Evolutionary conservation across 2,888 invertebrate species (phyloP), one percentile per base, ranked within the genome.

Genomic region (Steinernema carpocapsae): DNA sequence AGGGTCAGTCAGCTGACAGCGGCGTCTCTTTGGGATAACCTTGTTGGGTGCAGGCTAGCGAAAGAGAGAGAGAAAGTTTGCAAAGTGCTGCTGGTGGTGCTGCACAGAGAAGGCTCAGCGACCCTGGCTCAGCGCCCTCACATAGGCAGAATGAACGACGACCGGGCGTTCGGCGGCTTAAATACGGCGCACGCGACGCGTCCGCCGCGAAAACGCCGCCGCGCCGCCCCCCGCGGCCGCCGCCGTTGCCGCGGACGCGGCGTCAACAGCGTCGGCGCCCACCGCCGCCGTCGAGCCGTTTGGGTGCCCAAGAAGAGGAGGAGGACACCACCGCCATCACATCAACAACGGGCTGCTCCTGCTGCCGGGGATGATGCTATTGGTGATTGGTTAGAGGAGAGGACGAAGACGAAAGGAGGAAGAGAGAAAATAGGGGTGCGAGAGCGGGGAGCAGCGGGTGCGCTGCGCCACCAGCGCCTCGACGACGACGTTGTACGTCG

Each of bases 71-170:
- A 37, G 37, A 37, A 10, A 37, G 37, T 37, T 37, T 37, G 37
- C 37, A 37, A 37, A 3, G 37, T 37, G 37, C 37, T 37, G 37
- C 37, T 37, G 37, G 4, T 37, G 37, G 37, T 37, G 37, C 37
- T 37, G 37, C 37, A 37, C 37, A 37, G 37, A 37, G 37, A 64
- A 37, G 29, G 64, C 64, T 37, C 37, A 14, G 64, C 64, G 64
- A 64, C 64, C 64, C 64, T 64, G 37, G 37, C 37, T 37, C 37
- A 26, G 64, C 64, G 64, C 64, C 64, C 64, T 64, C 64, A 64
- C 64, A 64, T 29, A 64, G 64, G 64, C 64, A 64, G 64, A 64
- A 64, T 64, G 64, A 64, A 64, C 64, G 64, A 64, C 64, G 64
- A 64, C 29, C 64, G 64, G 32, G 29, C 64, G 64, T 37, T 64